phyloP scores from a whole-genome alignment of 1,140 invertebrate genomes.

The Pogonognathellus flavescens region DNA sequence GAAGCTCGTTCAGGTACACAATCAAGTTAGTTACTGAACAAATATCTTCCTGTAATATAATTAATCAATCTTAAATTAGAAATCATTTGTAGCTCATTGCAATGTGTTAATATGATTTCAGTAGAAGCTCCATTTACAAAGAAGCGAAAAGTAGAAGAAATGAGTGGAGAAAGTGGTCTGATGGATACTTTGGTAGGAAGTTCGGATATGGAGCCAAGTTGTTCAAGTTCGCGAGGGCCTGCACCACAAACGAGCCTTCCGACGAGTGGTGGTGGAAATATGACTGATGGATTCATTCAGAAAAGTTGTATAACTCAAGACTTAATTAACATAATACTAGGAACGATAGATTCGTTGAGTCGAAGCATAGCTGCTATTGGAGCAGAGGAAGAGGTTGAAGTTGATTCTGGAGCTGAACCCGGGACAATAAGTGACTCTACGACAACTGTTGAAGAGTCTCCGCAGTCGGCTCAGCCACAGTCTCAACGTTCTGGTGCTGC shows the following conservation, averaged over 20 bases:
- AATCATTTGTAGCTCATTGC: no score
- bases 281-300: slow-evolving; percentile 43
- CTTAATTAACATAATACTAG: slow-evolving; percentile 57
- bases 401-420: neutral
- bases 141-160: slow-evolving; percentile 48
- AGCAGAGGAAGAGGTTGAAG: slow-evolving; percentile 22
- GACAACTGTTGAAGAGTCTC: no score
- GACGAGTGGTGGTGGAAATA: neutral
- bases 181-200: neutral
- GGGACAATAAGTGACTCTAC: neutral
- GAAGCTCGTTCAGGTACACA: slow-evolving; percentile 34
- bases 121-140: slow-evolving; percentile 46
- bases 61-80: no score
- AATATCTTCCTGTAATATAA: neutral
- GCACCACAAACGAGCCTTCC: neutral
- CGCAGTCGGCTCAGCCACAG: no score
- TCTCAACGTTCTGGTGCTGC: neutral
- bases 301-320: slow-evolving; percentile 61
- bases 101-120: neutral
- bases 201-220: slow-evolving; percentile 26
- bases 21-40: neutral
- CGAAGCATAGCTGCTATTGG: slow-evolving; percentile 67
- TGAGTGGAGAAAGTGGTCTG: slow-evolving; percentile 32
- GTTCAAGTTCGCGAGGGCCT: slow-evolving; percentile 8
- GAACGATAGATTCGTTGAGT: slow-evolving; percentile 56